phyloP scores from a whole-genome alignment of 2,888 invertebrate species.

The Ormyrus thymus region DNA sequence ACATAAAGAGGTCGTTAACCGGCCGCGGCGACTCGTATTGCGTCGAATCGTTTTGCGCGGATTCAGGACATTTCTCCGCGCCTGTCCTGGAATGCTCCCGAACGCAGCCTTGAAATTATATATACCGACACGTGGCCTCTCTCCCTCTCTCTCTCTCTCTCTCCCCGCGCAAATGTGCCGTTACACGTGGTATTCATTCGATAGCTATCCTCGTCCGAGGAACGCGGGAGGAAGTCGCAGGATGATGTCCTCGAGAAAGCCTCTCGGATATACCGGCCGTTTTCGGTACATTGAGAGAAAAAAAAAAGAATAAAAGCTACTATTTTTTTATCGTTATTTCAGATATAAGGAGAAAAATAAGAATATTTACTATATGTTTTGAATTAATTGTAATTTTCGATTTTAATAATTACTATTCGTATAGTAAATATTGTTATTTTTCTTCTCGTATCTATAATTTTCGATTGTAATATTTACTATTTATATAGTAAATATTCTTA shows the following conservation, averaged over 20 bases:
- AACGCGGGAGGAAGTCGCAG: not conserved
- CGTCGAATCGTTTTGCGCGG: slow-evolving; percentile 36
- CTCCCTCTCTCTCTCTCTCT: slow-evolving; percentile 11
- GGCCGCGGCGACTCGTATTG: slow-evolving; percentile 13
- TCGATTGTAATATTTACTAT: no score
- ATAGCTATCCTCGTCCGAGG: not conserved
- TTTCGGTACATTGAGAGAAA: slow-evolving; percentile 1
- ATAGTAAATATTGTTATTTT: no score
- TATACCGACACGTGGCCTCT: slow-evolving; percentile 45
- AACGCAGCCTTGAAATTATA: slow-evolving; percentile 42
- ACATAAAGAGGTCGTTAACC: slow-evolving; percentile 48
- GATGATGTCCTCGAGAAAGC: not conserved
- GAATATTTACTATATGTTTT: no score
- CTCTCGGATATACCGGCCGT: not conserved
- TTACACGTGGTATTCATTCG: slow-evolving; percentile 47
- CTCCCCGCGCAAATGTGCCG: slow-evolving; percentile 48
- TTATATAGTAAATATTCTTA: no score
- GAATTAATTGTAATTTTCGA: no score
- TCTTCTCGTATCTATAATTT: no score
- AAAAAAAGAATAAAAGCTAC: not conserved
- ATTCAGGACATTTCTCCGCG: slow-evolving; percentile 46
- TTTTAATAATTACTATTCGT: no score
- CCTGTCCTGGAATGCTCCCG: slow-evolving; percentile 47
- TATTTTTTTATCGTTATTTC: not conserved
- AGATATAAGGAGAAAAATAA: no score